Evolutionary conservation across 2,113 vertebrate genomes (phyloP).

Genomic region (Bujurquina vittata): DNA sequence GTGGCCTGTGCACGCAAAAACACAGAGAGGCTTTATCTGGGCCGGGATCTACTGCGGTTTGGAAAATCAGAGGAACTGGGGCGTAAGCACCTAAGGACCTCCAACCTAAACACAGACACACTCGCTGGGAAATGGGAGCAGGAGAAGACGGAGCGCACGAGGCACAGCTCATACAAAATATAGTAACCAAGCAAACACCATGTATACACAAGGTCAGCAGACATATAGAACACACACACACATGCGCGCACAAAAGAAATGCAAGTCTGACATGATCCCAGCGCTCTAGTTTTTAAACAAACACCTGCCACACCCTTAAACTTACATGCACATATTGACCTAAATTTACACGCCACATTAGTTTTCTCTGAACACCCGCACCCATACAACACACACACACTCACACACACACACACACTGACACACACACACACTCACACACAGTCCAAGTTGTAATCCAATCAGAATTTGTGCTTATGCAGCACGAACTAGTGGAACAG

Average conservation of each 20-base stretch:
- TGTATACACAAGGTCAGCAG: neutral
- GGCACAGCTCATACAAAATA: conserved; percentile 51
- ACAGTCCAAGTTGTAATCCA: conserved; percentile 65
- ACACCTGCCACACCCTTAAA: conserved; percentile 27
- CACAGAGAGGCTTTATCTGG: conserved; percentile 55
- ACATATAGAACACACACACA: conserved; percentile 2
- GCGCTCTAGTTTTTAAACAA: conserved; percentile 32
- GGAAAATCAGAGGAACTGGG: conserved; percentile 61
- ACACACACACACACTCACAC: conserved; percentile 17
- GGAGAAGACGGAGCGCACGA: neutral
- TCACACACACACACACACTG: conserved; percentile 9
- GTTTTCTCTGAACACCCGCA: conserved; percentile 34
- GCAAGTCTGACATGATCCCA: neutral
- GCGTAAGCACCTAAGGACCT: conserved; percentile 59
- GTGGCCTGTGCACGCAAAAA: conserved; percentile 35
- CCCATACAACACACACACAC: conserved; percentile 20
- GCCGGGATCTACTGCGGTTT: conserved; percentile 57
- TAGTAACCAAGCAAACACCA: conserved; percentile 20
- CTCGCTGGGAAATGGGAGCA: conserved; percentile 56
- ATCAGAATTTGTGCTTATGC: conserved; percentile 67
- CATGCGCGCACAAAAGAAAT: neutral
- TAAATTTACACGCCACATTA: conserved; percentile 47
- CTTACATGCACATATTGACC: conserved; percentile 52
- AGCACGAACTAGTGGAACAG: conserved; percentile 62
- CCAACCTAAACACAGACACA: conserved; percentile 72